These are phyloP conservation scores for Gymnarchus niloticus DNA, from an alignment of 2,113 vertebrate species.

Conservation along the genomic window DNA sequence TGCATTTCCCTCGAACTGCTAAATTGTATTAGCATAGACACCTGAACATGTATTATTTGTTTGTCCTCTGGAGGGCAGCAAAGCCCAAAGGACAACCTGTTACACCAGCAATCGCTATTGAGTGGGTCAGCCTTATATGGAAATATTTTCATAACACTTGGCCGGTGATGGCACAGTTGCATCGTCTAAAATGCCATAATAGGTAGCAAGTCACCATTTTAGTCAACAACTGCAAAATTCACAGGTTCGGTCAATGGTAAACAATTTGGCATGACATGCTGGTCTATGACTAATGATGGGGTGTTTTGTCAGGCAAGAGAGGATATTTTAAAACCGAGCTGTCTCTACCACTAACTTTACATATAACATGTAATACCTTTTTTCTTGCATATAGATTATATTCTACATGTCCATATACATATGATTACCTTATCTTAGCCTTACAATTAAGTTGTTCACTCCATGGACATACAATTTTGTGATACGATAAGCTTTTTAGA, in stretches of 20 bases:
- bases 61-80: constrained; percentile 19
- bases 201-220: neutral
- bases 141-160: constrained; percentile 11
- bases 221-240: constrained; percentile 7
- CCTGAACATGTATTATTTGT: neutral
- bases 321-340: neutral
- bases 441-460: neutral
- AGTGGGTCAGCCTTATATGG: constrained; percentile 15
- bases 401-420: neutral
- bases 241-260: neutral
- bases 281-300: neutral
- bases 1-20: neutral
- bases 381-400: neutral
- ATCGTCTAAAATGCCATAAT: constrained; percentile 15
- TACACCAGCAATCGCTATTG: neutral
- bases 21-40: neutral
- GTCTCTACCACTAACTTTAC: neutral
- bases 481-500: neutral
- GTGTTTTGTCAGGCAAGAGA: neutral
- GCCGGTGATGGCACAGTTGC: neutral
- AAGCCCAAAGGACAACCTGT: neutral
- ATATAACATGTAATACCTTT: neutral
- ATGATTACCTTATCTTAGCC: neutral
- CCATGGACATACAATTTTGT: neutral
- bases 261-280: neutral